Conservation (phyloP, 2,888 invertebrate genomes). For the Ochropacha duplaris region DNA sequence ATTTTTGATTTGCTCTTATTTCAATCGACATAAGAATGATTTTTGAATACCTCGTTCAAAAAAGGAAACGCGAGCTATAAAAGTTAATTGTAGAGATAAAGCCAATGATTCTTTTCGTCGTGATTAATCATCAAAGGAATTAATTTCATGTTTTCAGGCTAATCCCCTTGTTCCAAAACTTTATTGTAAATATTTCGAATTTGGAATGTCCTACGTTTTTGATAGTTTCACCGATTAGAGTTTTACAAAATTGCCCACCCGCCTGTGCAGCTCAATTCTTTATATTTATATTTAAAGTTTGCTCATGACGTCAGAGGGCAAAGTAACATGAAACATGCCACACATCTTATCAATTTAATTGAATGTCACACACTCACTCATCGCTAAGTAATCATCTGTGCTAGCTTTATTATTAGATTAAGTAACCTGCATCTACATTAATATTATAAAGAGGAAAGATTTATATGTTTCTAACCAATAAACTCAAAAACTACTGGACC, state of each 20-base stretch:
- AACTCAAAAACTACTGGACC: too few species aligned
- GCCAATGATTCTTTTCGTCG: neutral
- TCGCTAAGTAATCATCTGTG: too few species aligned
- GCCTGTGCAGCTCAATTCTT: neutral
- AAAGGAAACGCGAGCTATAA: neutral
- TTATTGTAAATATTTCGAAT: slow-evolving; percentile 7
- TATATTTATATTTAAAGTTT: neutral
- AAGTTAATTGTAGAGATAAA: neutral
- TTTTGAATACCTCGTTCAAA: neutral
- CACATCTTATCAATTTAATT: neutral
- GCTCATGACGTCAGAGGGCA: neutral
- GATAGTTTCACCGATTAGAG: neutral
- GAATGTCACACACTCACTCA: too few species aligned
- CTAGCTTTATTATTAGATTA: too few species aligned
- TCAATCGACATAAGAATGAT: neutral
- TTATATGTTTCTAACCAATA: too few species aligned
- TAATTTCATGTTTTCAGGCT: neutral
- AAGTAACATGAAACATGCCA: neutral
- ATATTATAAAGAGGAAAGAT: too few species aligned
- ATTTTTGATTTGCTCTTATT: neutral
- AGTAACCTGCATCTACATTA: too few species aligned
- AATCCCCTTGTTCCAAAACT: slow-evolving; percentile 9
- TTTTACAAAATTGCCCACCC: neutral
- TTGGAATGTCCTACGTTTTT: neutral
- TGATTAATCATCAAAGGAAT: neutral